Conservation (phyloP, 2,113 vertebrate genomes). For the Ciconia boyciana region DNA sequence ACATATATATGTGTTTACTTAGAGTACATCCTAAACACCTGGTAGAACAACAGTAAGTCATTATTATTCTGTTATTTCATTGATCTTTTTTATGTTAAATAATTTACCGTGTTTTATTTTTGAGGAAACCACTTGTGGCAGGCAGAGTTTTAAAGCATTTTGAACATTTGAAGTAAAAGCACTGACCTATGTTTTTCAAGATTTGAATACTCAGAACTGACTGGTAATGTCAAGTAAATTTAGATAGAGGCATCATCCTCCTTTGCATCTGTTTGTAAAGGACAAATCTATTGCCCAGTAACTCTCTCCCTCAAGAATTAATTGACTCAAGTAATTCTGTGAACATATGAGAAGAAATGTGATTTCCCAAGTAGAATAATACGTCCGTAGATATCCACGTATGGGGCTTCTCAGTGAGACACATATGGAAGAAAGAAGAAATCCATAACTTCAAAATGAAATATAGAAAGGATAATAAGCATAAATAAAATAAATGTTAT, state of each 20-base stretch:
- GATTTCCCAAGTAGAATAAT: not conserved
- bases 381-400: not conserved
- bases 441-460: not conserved
- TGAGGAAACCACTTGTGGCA: not conserved
- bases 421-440: not conserved
- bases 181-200: not conserved
- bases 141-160: not conserved
- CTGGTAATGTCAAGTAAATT: not conserved
- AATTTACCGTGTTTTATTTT: not conserved
- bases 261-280: not conserved
- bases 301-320: not conserved
- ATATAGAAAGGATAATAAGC: not conserved
- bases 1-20: not conserved
- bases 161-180: not conserved
- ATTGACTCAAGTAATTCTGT: not conserved
- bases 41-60: not conserved
- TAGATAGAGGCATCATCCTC: not conserved
- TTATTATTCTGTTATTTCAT: not conserved
- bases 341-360: not conserved
- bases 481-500: not conserved
- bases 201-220: not conserved
- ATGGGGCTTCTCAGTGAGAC: not conserved
- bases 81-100: not conserved
- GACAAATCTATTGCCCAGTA: not conserved
- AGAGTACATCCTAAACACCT: not conserved